These are phyloP conservation scores for Azemiops feae DNA, from an alignment of 2,113 vertebrate species.

Conservation along the genomic window DNA sequence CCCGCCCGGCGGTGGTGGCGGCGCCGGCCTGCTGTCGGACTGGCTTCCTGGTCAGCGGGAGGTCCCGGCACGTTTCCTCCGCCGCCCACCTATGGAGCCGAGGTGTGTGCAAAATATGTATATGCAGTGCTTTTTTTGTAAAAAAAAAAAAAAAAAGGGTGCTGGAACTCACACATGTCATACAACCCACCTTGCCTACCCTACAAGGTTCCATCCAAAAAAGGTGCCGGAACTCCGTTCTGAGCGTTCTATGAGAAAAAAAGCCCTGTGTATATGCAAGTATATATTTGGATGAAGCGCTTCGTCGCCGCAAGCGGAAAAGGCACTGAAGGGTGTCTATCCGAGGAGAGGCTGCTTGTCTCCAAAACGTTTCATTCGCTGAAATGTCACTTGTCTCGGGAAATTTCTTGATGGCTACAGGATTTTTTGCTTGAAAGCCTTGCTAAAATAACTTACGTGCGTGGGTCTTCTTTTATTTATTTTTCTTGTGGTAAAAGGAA, in stretches of 20 bases:
- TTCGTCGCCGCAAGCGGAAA: not conserved
- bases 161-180: too few species aligned
- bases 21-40: not conserved
- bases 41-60: not conserved
- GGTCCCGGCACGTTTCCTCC: not conserved
- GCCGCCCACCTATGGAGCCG: not conserved
- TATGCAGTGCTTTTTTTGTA: too few species aligned
- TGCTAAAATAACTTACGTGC: not conserved
- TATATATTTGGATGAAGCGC: not conserved
- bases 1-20: not conserved
- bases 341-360: not conserved
- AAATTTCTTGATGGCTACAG: not conserved
- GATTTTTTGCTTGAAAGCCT: not conserved
- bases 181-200: too few species aligned
- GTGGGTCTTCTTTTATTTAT: not conserved
- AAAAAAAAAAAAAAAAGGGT: too few species aligned
- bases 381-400: not conserved
- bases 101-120: not conserved
- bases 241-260: too few species aligned
- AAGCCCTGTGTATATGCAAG: not conserved
- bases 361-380: not conserved
- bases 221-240: too few species aligned
- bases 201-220: too few species aligned
- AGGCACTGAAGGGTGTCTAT: not conserved
- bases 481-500: not conserved